A percentile compares a stretch with the other conserved stretches of the same genome.
Evolutionary conservation across 2,797 vertebrate genomes (phyloP).

Genomic region (Typhlichthys subterraneus): DNA sequence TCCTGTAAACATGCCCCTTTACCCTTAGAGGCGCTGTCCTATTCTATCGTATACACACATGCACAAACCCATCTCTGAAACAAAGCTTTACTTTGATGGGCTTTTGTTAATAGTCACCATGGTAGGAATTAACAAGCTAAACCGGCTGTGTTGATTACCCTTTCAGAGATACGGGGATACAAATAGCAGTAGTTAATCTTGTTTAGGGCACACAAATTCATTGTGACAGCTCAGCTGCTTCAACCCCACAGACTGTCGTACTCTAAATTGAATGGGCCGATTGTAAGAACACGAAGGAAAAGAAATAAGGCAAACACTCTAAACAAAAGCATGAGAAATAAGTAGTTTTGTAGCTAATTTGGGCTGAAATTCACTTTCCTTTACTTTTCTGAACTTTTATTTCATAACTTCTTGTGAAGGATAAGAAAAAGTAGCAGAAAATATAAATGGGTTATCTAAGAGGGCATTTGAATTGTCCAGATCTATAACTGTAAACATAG

Average conservation of each 20-base stretch:
- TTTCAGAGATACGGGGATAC: constrained; percentile 71
- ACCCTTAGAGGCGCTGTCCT: constrained; percentile 5
- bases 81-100: constrained; percentile 52
- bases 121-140: constrained; percentile 73
- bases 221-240: constrained; percentile 72
- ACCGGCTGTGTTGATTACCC: constrained; percentile 69
- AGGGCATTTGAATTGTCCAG: constrained; percentile 41
- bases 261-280: constrained; percentile 66
- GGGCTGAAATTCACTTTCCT: constrained; percentile 11
- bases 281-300: constrained; percentile 55
- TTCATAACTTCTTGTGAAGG: neutral
- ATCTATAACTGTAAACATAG: constrained; percentile 28
- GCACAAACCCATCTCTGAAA: constrained; percentile 36
- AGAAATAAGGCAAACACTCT: constrained; percentile 37
- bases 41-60: constrained; percentile 8
- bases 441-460: constrained; percentile 31
- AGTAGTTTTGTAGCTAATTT: constrained; percentile 43
- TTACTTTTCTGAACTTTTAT: constrained; percentile 15
- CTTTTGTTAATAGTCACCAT: constrained; percentile 67
- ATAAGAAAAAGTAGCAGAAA: constrained; percentile 26
- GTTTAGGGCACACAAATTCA: constrained; percentile 74
- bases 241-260: constrained; percentile 54
- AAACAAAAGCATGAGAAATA: constrained; percentile 29
- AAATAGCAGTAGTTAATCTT: constrained; percentile 79
- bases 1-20: neutral